These are phyloP conservation scores for Philantomba maxwellii DNA, from an alignment of 2,113 vertebrate genomes.

Conservation along the genomic window DNA sequence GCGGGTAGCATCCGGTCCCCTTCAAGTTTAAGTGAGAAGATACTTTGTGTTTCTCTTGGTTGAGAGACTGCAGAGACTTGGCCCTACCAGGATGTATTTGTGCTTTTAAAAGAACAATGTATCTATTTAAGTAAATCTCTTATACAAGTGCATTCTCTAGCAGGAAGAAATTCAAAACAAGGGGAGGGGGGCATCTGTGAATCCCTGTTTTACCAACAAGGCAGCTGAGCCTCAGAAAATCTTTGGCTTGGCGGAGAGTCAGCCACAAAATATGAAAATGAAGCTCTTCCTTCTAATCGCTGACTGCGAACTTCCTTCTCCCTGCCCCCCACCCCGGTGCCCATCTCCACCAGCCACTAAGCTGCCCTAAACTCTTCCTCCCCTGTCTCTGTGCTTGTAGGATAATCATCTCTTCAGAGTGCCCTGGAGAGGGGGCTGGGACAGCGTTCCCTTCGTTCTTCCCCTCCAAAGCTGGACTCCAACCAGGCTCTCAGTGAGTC, in stretches of 20 bases:
- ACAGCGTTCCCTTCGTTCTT: too few relatives aligned
- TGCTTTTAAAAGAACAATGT: background rate
- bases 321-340: background rate
- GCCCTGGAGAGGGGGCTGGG: background rate
- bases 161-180: background rate
- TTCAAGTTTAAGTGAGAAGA: background rate
- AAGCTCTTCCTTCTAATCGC: background rate
- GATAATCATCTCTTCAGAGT: background rate
- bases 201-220: background rate
- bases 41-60: background rate
- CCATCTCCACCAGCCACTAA: background rate
- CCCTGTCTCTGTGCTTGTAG: background rate
- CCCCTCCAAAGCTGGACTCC: background rate
- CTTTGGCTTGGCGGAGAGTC: background rate
- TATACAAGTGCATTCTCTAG: background rate
- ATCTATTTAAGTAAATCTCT: background rate
- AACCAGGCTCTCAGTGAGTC: background rate
- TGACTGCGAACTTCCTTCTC: background rate
- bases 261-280: background rate
- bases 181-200: background rate
- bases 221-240: background rate
- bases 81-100: background rate
- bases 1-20: background rate
- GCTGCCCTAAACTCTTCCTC: background rate
- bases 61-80: background rate